Conservation (phyloP, 2,888 invertebrate species). For the Drosophila incognita region DNA sequence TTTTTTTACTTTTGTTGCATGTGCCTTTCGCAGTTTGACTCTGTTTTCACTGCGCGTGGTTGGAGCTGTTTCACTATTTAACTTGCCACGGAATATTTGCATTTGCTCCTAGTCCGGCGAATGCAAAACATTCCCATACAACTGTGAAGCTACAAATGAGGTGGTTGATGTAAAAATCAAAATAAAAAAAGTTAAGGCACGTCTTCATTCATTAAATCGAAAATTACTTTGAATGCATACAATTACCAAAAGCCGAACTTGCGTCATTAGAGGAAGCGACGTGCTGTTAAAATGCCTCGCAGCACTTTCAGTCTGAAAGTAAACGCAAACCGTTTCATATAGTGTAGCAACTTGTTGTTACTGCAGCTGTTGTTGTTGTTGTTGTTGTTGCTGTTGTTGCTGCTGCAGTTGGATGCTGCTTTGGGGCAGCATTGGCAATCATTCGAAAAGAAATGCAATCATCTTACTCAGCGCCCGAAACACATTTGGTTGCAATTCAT, state of each 20-base stretch:
- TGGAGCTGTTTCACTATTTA: constrained; percentile 25
- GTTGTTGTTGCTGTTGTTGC: accelerated
- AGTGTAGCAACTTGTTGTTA: constrained; percentile 9
- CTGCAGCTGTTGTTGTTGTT: neutral
- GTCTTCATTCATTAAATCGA: constrained; percentile 3
- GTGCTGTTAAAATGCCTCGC: neutral
- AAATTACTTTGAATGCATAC: neutral
- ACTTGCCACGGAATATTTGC: neutral
- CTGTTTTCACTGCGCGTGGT: constrained; percentile 29
- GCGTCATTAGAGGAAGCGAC: constrained; percentile 2
- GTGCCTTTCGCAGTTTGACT: constrained; percentile 28
- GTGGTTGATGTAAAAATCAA: neutral
- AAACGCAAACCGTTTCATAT: constrained; percentile 6
- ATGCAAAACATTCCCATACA: neutral
- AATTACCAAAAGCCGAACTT: constrained; percentile 4
- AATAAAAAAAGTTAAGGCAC: neutral
- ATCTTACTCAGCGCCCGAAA: constrained; percentile 57
- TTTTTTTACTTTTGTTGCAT: constrained; percentile 33
- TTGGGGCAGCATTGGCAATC: constrained; percentile 54
- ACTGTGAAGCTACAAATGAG: neutral
- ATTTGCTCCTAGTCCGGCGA: neutral
- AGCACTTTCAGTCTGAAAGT: neutral
- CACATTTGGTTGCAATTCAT: constrained; percentile 72
- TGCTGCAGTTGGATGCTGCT: constrained; percentile 53
- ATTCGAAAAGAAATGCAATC: constrained; percentile 78